These are phyloP conservation scores for Meles meles DNA, from an alignment of 2,113 vertebrate genomes.

Conservation along the genomic window DNA sequence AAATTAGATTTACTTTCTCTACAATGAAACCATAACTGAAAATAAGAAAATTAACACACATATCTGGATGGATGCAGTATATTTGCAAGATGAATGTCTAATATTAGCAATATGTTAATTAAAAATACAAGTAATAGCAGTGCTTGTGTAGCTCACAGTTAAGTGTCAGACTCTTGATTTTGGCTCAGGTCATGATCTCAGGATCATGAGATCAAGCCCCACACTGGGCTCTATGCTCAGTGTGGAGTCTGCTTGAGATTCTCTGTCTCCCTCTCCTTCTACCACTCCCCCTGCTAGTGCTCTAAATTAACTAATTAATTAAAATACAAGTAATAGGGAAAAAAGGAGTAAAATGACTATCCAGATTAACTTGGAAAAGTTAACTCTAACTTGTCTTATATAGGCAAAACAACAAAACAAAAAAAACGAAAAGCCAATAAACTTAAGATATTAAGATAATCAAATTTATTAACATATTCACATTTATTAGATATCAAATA, in stretches of 20 bases:
- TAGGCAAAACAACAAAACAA: neutral
- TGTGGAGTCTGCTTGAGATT: neutral
- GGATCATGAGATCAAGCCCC: neutral
- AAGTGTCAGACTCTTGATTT: too few species aligned
- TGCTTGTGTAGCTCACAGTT: neutral
- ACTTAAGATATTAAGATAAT: neutral
- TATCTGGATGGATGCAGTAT: neutral
- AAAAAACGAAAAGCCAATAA: neutral
- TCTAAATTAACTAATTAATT: neutral
- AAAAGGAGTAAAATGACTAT: neutral
- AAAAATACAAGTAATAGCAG: neutral
- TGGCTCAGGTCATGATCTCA: neutral
- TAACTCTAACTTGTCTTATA: neutral
- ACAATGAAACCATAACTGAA: neutral
- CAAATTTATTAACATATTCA: neutral
- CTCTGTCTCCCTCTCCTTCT: neutral
- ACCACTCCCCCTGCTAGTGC: neutral
- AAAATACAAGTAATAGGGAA: neutral
- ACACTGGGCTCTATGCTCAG: neutral
- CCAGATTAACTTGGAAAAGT: neutral
- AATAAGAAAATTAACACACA: neutral
- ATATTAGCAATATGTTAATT: neutral
- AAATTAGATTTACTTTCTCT: neutral
- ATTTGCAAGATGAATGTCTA: neutral
- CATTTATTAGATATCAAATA: neutral